Conservation (phyloP, 2,113 vertebrate genomes). For the Chinchilla lanigera region DNA sequence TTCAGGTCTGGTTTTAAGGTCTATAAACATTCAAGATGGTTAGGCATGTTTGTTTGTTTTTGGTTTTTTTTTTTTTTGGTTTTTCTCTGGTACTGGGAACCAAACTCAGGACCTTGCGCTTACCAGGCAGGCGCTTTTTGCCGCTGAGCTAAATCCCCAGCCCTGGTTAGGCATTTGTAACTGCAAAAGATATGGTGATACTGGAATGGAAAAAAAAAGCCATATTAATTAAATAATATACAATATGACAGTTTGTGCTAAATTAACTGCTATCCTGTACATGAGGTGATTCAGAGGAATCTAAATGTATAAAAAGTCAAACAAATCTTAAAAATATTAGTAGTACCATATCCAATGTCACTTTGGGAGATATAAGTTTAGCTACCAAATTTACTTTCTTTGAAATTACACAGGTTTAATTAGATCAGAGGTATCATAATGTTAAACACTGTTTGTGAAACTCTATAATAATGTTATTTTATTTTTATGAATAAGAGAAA, state of each 20-base stretch:
- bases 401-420: slow-evolving; percentile 70
- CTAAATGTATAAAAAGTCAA: slow-evolving; percentile 43
- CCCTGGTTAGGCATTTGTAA: not conserved
- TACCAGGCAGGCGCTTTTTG: too few relatives aligned
- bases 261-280: not conserved
- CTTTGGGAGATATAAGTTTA: slow-evolving; percentile 29
- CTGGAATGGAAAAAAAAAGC: not conserved
- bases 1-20: slow-evolving; percentile 5
- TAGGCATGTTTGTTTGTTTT: too few relatives aligned
- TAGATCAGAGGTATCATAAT: slow-evolving; percentile 48
- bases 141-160: too few relatives aligned
- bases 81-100: too few relatives aligned
- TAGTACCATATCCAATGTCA: not conserved
- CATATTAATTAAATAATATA: slow-evolving; percentile 21
- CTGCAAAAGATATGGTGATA: not conserved
- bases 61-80: too few relatives aligned
- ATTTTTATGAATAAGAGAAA: slow-evolving; percentile 44
- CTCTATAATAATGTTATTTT: not conserved
- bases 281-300: not conserved
- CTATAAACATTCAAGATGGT: not conserved
- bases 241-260: not conserved
- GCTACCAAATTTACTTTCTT: slow-evolving; percentile 57
- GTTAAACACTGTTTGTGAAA: not conserved
- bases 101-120: too few relatives aligned
- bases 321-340: slow-evolving; percentile 22